These are phyloP conservation scores for Chaitophorus viminalis DNA, from an alignment of 2,888 invertebrate species.

Conservation along the genomic window DNA sequence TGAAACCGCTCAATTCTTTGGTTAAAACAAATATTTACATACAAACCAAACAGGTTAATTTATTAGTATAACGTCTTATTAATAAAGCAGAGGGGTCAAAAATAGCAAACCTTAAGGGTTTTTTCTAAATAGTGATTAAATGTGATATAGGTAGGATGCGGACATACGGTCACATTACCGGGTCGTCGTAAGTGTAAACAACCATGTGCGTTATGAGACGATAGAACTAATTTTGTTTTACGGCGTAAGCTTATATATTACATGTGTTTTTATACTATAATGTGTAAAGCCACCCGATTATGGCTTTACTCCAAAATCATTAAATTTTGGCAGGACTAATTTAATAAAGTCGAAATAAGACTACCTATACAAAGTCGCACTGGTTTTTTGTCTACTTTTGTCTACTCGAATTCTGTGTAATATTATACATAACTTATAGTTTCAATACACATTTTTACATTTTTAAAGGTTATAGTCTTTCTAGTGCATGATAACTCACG, in stretches of 20 bases:
- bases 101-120: background rate
- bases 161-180: background rate
- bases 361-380: background rate
- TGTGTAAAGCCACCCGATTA: background rate
- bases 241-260: background rate
- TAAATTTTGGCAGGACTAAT: background rate
- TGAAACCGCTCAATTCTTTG: background rate
- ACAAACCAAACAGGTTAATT: background rate
- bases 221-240: constrained; percentile 27
- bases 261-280: background rate
- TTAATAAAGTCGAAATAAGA: background rate
- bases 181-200: background rate
- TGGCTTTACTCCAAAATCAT: constrained; percentile 20
- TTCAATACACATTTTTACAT: too few relatives aligned
- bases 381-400: background rate
- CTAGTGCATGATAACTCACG: too few relatives aligned
- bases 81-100: background rate
- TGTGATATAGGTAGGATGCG: background rate
- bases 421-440: too few relatives aligned
- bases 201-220: background rate
- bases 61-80: background rate
- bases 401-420: too few relatives aligned
- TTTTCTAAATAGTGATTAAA: constrained; percentile 14
- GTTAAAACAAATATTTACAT: background rate
- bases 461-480: too few relatives aligned